Evolutionary conservation across 2,888 invertebrate genomes (phyloP), one percentile per base, ranked within the genome.

Genomic region (Netelia melanura): DNA sequence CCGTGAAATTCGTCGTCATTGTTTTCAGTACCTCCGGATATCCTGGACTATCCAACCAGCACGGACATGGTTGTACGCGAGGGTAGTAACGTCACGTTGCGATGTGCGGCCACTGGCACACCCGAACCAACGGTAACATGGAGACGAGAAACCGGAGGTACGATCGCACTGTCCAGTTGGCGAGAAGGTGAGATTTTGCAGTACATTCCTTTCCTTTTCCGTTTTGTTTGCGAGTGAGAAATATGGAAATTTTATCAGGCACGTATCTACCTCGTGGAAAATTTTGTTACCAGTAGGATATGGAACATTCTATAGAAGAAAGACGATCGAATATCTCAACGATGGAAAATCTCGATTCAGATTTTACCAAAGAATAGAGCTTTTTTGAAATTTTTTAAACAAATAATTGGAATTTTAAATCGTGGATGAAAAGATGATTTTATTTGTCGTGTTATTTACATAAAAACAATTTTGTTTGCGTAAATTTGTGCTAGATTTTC

Each of bases 41-140:
- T 98, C 90, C 94, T 98, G 92, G 98, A 98, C 94, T 96, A 97
- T 92, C 97, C 97, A 58, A 97, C 97, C 74, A 97, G 97, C 92
- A 97, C 97, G 87, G 98, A 98, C 94, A 97, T 97, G 95, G 96
- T 97, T 85, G 98, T 97, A 9, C 94, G 97, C 52, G 98, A 98
- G 94, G 98, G 98, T 25, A 97, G 97, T 87, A 98, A 98, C 91
- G 98, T 98, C 76, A 97, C 97, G 82, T 95, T 98, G 76, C 95
- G 96, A 17, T 98, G 98, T 92, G 97, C 97, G 14, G 98, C 98
- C 0, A 97, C 97, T 76, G 98, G 98, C 5, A 97, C 97, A 21
- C 98, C 98, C 0, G 95, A 96, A 74, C 98, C 98, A 0, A 96
- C 95, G 14, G 97, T 98, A 87, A 97, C 96, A 79, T 98, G 98